Percentiles rank a stretch among this genome's conserved stretches.
These are phyloP conservation scores for Semicossyphus pulcher DNA, from an alignment of 2,113 vertebrate species.

Conservation along the genomic window DNA sequence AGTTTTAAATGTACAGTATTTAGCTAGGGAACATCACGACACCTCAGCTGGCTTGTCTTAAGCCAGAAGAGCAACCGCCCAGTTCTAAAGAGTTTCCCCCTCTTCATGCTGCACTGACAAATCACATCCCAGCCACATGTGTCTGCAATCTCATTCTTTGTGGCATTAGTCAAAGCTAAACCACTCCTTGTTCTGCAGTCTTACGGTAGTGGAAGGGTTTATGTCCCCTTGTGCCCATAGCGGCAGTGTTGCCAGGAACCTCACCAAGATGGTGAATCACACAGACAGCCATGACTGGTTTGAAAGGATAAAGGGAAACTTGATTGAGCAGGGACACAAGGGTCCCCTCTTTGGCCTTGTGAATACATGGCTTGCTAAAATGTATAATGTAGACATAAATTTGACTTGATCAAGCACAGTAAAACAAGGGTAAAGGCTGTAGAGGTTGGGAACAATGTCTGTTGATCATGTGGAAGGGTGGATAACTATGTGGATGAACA, in stretches of 20 bases:
- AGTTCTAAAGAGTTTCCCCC: neutral
- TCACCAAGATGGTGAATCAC: conserved; percentile 27
- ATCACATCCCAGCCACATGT: neutral
- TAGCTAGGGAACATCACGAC: neutral
- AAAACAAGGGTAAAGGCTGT: too few relatives aligned
- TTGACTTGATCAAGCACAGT: too few relatives aligned
- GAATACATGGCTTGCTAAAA: neutral
- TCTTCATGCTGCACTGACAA: neutral
- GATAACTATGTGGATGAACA: neutral
- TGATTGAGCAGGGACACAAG: neutral
- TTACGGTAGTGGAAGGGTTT: neutral
- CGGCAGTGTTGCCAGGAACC: neutral
- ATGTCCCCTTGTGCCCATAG: conserved; percentile 3
- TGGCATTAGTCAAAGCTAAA: neutral
- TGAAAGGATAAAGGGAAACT: conserved; percentile 1
- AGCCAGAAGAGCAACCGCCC: neutral
- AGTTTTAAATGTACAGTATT: neutral
- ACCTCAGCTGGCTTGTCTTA: neutral
- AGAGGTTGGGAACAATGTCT: neutral
- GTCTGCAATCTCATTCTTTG: too few relatives aligned
- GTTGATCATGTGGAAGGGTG: neutral
- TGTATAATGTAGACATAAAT: neutral
- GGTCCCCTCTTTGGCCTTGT: neutral
- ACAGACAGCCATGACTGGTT: neutral
- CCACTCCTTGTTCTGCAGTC: neutral